phyloP scores from a whole-genome alignment of 2,888 invertebrate genomes.

The Drosophila barbarae region DNA sequence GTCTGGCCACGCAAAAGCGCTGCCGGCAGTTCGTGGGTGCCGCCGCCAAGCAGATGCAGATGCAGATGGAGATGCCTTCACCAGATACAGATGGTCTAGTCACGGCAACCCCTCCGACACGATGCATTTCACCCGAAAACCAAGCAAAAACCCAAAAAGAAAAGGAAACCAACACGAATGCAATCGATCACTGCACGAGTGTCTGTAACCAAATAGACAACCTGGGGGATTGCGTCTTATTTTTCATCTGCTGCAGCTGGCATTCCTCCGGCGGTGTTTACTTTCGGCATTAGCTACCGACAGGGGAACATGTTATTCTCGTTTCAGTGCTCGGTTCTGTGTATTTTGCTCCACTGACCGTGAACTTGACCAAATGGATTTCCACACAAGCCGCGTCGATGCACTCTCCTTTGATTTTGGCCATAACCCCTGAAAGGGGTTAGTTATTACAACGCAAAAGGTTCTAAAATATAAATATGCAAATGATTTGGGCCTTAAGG shows the following conservation, averaged over 20 bases:
- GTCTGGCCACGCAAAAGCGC: conserved; percentile 62
- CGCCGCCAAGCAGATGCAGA: conserved; percentile 50
- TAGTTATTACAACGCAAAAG: conserved; percentile 10
- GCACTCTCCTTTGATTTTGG: conserved; percentile 11
- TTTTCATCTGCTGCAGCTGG: conserved; percentile 27
- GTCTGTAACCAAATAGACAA: conserved; percentile 30
- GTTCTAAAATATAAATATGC: conserved; percentile 38
- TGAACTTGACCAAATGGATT: conserved; percentile 57
- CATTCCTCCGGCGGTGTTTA: conserved; percentile 36
- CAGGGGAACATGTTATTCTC: conserved; percentile 32
- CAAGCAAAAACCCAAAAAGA: conserved; percentile 4
- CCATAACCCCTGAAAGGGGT: conserved; percentile 1
- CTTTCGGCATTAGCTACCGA: conserved; percentile 32
- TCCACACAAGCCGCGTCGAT: conserved; percentile 3
- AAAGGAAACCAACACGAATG: conserved; percentile 38
- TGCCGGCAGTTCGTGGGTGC: conserved; percentile 70
- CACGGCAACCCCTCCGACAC: conserved; percentile 45
- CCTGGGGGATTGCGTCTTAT: conserved; percentile 31
- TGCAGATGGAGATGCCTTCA: conserved; percentile 57
- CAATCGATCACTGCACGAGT: conserved; percentile 51
- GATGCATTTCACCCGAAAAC: conserved; percentile 36
- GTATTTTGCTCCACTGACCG: conserved; percentile 57
- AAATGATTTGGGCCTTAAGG: conserved; percentile 59
- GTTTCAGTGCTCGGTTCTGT: conserved; percentile 21
- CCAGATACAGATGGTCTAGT: conserved; percentile 49